Base-by-base conservation (phyloP, 2,113 vertebrate species). In the Grammomys dolichurus region DNA sequence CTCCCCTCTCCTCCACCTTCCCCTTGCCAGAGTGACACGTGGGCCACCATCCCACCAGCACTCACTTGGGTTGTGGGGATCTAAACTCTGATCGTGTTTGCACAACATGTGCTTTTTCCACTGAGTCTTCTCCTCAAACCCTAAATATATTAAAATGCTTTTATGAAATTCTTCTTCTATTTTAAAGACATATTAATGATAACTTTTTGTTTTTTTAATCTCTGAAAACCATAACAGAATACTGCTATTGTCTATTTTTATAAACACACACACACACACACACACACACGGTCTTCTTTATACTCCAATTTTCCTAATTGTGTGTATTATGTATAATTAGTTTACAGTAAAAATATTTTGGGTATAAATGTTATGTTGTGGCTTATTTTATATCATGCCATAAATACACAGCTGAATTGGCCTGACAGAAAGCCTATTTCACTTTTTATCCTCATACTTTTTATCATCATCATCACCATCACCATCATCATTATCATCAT, bases 311-410 rank as follows among this genome's bases (percentile, higher is more conserved):
- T 95, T 88, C 24, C 7, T 67, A 76, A 88, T 93, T 92, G 82
- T 84, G 60, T 72, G 72, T 3, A 89, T 93, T 92, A 87, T 84
- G 73, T 72, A 76, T 3, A 89, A 89, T 86, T 77, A 80, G 86
- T 89, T 97, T 91, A 89, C 1, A 87, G 58, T 48, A 76, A 88
- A 89, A 92, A 11, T 82, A 56, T 91, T 90, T 86, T 5, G 82
- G 31, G 33, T 72, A 22, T 56, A 80, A 84, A 65, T 76, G 2
- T 46, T 70, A 31, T 46, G 43, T 13, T 94, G 46, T 36, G 51
- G 19, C 63, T 87, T 92, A 65, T 24, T 78, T 75, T 75, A 56
- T n/a, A 84, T 48, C 14, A 3, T 90, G 8, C 10, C 26, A 87
- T 5, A 82, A 90, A 89, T 77, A 51, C 16, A 77, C 73, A 77